phyloP scores from a whole-genome alignment of 1,140 invertebrate genomes.

The Eriocheir sinensis region DNA sequence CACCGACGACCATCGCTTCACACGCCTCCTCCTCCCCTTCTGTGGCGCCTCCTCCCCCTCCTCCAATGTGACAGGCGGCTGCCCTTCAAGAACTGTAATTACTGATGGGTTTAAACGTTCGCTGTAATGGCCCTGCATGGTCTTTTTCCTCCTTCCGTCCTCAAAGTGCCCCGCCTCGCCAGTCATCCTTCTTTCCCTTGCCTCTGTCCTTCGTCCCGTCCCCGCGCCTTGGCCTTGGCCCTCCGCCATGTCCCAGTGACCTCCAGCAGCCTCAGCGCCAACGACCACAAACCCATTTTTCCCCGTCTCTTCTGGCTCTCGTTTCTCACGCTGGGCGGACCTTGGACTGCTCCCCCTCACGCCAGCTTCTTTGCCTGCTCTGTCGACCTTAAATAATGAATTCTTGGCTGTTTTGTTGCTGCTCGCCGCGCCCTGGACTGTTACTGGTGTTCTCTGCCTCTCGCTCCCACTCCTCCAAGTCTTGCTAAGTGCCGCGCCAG shows the following conservation, averaged over 20 bases:
- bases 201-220: not conserved
- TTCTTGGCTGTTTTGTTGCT: not conserved
- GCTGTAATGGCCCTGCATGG: not conserved
- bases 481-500: not conserved
- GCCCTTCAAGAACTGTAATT: not conserved
- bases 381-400: constrained; percentile 52
- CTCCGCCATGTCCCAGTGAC: constrained; percentile 32
- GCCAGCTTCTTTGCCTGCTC: constrained; percentile 35
- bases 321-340: not conserved
- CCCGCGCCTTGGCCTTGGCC: constrained; percentile 11
- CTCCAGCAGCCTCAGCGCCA: not conserved
- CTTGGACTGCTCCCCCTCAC: not conserved
- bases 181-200: not conserved
- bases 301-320: not conserved
- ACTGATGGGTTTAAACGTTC: not conserved
- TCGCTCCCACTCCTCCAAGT: not conserved
- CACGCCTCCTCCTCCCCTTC: not conserved
- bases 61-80: not conserved
- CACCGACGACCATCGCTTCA: constrained; percentile 24
- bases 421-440: not conserved
- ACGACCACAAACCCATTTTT: constrained; percentile 39
- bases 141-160: not conserved
- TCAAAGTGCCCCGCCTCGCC: not conserved
- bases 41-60: not conserved
- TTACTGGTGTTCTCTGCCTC: not conserved